These are phyloP conservation scores for Euplagia quadripunctaria DNA, from an alignment of 2,888 invertebrate genomes.

Conservation along the genomic window DNA sequence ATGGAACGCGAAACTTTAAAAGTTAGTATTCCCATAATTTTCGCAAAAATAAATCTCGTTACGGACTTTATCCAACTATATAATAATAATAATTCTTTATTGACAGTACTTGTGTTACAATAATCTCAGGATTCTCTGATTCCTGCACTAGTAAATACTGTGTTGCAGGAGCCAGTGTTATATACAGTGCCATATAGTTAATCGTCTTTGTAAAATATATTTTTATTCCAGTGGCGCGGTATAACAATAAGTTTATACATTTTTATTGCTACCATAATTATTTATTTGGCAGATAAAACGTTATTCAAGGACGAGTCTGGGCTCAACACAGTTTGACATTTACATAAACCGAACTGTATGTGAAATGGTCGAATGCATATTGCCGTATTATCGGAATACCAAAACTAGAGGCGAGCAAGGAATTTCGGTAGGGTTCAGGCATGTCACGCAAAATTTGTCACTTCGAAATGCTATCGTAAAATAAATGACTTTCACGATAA, in stretches of 20 bases:
- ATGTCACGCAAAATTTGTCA: constrained; percentile 2
- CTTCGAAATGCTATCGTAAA: constrained; percentile 9
- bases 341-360: constrained; percentile 13
- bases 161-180: no score
- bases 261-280: background rate
- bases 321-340: constrained; percentile 3
- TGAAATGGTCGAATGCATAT: constrained; percentile 5
- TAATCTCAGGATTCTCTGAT: no score
- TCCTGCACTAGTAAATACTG: no score
- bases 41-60: no score
- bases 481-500: background rate
- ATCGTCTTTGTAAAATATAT: background rate
- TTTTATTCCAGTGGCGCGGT: background rate
- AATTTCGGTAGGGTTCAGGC: constrained; percentile 12
- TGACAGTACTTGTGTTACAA: no score
- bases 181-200: no score
- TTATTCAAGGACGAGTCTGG: background rate
- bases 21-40: no score
- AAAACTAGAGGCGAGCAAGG: constrained; percentile 7
- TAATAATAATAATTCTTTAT: no score
- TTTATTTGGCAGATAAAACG: background rate
- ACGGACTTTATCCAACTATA: no score
- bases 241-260: background rate
- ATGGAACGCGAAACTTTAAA: no score
- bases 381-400: background rate